These are phyloP conservation scores for Polymixis flavicincta DNA, from an alignment of 2,888 invertebrate genomes.

Conservation along the genomic window DNA sequence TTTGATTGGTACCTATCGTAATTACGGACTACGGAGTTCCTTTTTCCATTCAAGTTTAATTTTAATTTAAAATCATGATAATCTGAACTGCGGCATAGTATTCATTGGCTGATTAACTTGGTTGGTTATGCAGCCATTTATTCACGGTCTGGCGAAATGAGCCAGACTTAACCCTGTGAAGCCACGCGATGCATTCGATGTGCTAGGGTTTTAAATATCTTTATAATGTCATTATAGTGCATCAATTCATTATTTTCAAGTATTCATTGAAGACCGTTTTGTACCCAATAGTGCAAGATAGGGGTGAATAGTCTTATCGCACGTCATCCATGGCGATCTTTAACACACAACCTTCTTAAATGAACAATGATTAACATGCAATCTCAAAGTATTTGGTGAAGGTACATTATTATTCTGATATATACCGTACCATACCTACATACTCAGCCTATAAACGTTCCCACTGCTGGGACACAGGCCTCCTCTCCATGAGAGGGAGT, in stretches of 20 bases:
- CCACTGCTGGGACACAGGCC: too few relatives aligned
- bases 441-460: too few relatives aligned
- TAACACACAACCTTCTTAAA: neutral
- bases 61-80: conserved; percentile 54
- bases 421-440: too few relatives aligned
- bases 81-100: conserved; percentile 35
- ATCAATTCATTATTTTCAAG: neutral
- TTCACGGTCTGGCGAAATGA: conserved; percentile 37
- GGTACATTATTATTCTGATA: too few relatives aligned
- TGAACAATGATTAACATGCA: neutral
- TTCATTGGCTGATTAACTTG: conserved; percentile 48
- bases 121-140: conserved; percentile 38
- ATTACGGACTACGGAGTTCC: neutral
- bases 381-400: neutral
- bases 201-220: conserved; percentile 26
- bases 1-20: conserved; percentile 8
- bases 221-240: neutral
- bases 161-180: conserved; percentile 13
- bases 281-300: neutral
- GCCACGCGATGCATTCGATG: conserved; percentile 24
- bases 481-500: too few relatives aligned
- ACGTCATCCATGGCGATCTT: neutral
- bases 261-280: neutral
- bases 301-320: neutral
- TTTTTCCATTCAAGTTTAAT: conserved; percentile 25